Evolutionary conservation across 2,888 invertebrate genomes (phyloP).

Genomic region (Acronicta psi): DNA sequence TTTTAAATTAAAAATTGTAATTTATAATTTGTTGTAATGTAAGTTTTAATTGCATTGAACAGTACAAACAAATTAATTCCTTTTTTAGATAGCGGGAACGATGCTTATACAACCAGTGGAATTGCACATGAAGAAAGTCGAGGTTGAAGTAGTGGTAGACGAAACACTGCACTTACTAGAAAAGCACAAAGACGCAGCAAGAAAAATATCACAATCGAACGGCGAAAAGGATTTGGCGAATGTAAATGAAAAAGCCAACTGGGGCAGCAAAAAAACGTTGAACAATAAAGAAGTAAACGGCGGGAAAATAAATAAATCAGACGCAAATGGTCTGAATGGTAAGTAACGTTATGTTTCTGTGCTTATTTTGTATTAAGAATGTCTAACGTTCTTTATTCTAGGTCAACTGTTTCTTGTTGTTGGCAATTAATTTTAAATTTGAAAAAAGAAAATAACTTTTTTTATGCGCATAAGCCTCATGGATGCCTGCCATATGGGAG

Average conservation of each 20-base stretch:
- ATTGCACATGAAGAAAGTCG: constrained; percentile 85
- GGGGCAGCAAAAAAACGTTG: constrained; percentile 58
- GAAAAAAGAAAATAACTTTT: too few relatives aligned
- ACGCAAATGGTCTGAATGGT: constrained; percentile 68
- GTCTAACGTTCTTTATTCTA: constrained; percentile 14
- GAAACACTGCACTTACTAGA: constrained; percentile 76
- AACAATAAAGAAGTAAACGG: constrained; percentile 68
- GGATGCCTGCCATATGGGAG: too few relatives aligned
- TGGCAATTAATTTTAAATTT: neutral
- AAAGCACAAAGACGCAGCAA: constrained; percentile 70
- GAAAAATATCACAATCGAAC: constrained; percentile 68
- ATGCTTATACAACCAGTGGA: constrained; percentile 89
- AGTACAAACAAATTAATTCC: neutral
- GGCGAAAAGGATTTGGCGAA: constrained; percentile 55
- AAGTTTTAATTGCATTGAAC: too few relatives aligned
- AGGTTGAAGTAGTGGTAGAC: constrained; percentile 76
- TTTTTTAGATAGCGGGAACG: constrained; percentile 87
- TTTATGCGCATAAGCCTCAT: too few relatives aligned
- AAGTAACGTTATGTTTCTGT: constrained; percentile 42
- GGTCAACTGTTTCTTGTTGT: neutral
- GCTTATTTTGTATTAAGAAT: constrained; percentile 27
- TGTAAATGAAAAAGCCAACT: constrained; percentile 54
- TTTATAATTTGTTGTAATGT: too few relatives aligned
- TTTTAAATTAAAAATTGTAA: too few relatives aligned
- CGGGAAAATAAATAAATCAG: constrained; percentile 58